phyloP scores from a whole-genome alignment of 1,140 invertebrate species.

The Frieseomelitta varia region DNA sequence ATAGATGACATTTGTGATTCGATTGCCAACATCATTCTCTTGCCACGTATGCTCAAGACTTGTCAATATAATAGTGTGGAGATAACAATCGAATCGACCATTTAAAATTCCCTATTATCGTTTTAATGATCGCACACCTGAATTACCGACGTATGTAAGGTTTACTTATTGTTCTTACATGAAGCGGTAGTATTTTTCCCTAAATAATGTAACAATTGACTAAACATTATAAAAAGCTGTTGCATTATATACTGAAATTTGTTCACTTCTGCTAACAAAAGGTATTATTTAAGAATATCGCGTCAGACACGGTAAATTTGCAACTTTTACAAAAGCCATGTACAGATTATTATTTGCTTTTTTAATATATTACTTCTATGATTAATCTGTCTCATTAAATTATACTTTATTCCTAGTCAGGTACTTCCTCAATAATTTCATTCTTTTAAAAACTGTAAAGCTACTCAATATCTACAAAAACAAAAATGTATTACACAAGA shows the following conservation, averaged over 20 bases:
- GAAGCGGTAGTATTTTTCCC: background rate
- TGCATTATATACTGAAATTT: background rate
- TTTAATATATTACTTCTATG: background rate
- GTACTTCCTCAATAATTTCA: background rate
- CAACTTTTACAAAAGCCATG: background rate
- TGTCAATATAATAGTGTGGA: conserved; percentile 24
- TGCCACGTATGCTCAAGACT: conserved; percentile 52
- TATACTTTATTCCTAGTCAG: background rate
- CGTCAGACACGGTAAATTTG: background rate
- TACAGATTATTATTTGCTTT: background rate
- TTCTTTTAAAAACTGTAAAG: conserved; percentile 15
- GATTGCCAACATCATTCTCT: conserved; percentile 26
- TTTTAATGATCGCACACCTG: conserved; percentile 34
- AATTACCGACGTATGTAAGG: background rate
- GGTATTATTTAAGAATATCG: background rate
- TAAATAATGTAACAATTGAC: background rate
- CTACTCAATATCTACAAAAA: background rate
- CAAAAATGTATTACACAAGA: conserved; percentile 1
- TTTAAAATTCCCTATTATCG: conserved; percentile 21
- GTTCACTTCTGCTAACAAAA: background rate
- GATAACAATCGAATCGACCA: conserved; percentile 39
- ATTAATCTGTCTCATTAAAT: background rate
- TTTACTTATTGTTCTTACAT: background rate
- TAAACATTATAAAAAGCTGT: background rate
- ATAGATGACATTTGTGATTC: conserved; percentile 25